These are phyloP conservation scores for Melopsittacus undulatus DNA, from an alignment of 2,797 vertebrate species.

Conservation along the genomic window DNA sequence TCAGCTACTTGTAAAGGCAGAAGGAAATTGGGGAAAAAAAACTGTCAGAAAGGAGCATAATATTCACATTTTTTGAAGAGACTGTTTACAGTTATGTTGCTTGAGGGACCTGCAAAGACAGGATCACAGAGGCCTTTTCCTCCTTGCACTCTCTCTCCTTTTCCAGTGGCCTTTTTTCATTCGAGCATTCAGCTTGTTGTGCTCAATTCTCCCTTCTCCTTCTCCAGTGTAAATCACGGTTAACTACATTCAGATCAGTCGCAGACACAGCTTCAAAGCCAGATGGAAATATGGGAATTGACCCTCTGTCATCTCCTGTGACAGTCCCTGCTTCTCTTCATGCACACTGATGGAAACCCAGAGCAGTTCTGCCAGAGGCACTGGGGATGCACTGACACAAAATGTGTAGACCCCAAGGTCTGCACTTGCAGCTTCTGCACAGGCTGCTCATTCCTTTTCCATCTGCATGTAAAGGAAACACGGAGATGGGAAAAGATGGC, in stretches of 20 bases:
- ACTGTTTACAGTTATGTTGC: slow-evolving; percentile 39
- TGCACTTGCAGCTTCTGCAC: background rate
- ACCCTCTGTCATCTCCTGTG: background rate
- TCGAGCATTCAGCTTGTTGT: background rate
- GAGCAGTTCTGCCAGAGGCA: background rate
- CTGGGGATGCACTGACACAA: accelerated
- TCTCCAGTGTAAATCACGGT: background rate
- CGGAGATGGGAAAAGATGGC: background rate
- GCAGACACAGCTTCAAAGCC: background rate
- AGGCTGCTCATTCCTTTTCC: background rate
- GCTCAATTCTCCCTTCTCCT: background rate
- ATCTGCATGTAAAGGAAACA: background rate
- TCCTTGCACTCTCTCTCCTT: background rate
- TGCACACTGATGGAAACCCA: background rate
- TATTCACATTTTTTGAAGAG: slow-evolving; percentile 38
- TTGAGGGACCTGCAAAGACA: slow-evolving; percentile 39
- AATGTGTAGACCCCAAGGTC: background rate
- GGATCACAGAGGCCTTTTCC: slow-evolving; percentile 7
- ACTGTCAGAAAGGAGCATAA: slow-evolving; percentile 37
- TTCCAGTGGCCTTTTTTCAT: slow-evolving; percentile 14
- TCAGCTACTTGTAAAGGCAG: slow-evolving; percentile 41
- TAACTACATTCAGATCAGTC: background rate
- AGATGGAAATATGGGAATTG: background rate
- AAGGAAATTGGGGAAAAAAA: slow-evolving; percentile 5
- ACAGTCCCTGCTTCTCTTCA: background rate